Conservation (phyloP, 1,140 invertebrate species). For the Drosophila repleta region DNA sequence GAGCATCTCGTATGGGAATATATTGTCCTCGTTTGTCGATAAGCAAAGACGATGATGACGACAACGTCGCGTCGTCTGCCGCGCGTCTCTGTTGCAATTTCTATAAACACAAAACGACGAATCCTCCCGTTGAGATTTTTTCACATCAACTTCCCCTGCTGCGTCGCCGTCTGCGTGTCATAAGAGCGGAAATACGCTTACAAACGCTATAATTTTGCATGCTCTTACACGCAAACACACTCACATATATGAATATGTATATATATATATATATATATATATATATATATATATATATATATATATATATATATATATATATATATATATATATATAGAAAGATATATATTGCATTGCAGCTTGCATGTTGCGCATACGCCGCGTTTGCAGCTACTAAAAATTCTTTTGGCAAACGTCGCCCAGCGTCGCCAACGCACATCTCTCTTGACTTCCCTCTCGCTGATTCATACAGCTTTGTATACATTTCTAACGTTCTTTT, state of each 20-base stretch:
- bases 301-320: neutral
- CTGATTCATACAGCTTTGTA: conserved; percentile 42
- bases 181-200: conserved; percentile 55
- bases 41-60: conserved; percentile 40
- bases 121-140: conserved; percentile 41
- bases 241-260: neutral
- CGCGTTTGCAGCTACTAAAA: conserved; percentile 49
- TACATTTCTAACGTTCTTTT: conserved; percentile 31
- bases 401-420: conserved; percentile 36
- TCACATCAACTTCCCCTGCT: neutral
- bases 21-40: conserved; percentile 44
- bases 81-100: conserved; percentile 46
- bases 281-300: neutral
- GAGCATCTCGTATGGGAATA: conserved; percentile 17
- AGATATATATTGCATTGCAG: conserved; percentile 11
- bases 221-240: conserved; percentile 20
- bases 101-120: conserved; percentile 42
- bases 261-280: neutral
- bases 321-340: neutral
- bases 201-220: conserved; percentile 56
- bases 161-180: conserved; percentile 33
- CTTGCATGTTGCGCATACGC: conserved; percentile 47
- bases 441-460: conserved; percentile 34
- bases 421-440: conserved; percentile 24
- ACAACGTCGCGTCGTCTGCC: neutral